Evolutionary conservation across 2,113 vertebrate species (phyloP).

Genomic region (Plotosus lineatus): DNA sequence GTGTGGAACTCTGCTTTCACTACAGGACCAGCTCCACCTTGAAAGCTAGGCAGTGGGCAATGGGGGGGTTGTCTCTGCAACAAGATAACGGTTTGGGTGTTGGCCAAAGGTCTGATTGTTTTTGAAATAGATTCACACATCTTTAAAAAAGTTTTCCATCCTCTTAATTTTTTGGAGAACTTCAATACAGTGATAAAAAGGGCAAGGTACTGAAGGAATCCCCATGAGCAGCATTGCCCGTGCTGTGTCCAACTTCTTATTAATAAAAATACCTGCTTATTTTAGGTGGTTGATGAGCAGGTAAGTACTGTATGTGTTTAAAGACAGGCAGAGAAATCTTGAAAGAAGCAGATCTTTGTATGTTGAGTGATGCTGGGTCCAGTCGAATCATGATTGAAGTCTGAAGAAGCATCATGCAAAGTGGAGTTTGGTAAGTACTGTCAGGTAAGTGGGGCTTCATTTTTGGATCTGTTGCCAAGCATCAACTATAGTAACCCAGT

Average conservation of each 20-base stretch:
- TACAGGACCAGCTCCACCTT: no score
- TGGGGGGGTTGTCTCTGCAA: no score
- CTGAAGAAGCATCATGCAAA: not conserved
- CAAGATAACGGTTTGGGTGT: no score
- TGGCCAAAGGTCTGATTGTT: no score
- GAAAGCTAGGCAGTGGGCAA: no score
- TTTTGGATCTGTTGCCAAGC: not conserved
- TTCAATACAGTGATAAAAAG: not conserved
- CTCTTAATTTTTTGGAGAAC: not conserved
- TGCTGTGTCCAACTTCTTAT: not conserved
- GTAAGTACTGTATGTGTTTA: not conserved
- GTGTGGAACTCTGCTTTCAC: no score
- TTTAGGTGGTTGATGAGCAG: not conserved
- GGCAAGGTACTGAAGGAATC: not conserved
- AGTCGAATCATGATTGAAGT: not conserved
- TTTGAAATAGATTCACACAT: no score
- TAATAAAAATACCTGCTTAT: not conserved
- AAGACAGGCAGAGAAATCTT: not conserved
- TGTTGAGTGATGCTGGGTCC: not conserved
- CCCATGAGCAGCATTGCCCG: not conserved
- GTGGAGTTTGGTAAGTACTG: not conserved
- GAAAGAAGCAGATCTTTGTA: not conserved
- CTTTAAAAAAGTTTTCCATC: not conserved
- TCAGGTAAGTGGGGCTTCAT: not conserved
- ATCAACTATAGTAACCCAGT: not conserved